Evolutionary conservation across 2,888 invertebrate genomes (phyloP).

Genomic region (Ophion obscuratus): DNA sequence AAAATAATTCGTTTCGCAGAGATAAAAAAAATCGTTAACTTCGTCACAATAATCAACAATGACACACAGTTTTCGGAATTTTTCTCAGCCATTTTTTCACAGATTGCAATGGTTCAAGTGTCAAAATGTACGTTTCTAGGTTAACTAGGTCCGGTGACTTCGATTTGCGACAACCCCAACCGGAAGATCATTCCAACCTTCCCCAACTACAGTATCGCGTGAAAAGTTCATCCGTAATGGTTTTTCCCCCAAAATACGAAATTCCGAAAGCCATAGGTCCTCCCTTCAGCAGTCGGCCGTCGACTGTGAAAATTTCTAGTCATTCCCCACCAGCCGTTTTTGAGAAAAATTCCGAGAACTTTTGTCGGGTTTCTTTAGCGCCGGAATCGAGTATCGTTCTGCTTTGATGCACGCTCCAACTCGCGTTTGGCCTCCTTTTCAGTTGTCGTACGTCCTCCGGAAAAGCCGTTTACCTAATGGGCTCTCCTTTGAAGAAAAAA

Average conservation of each 20-base stretch:
- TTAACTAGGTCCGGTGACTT: background rate
- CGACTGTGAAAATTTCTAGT: background rate
- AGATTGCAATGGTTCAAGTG: background rate
- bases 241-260: background rate
- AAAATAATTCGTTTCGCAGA: background rate
- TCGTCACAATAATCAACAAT: no score
- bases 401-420: background rate
- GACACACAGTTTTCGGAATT: background rate
- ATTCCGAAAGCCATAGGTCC: background rate
- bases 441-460: background rate
- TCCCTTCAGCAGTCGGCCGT: background rate
- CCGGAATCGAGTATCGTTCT: background rate
- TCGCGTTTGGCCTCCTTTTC: background rate
- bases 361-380: background rate
- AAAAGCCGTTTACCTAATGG: background rate
- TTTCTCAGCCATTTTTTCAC: background rate
- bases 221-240: background rate
- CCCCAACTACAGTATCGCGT: background rate
- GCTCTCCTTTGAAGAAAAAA: background rate
- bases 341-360: background rate
- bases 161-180: background rate
- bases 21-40: background rate
- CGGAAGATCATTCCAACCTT: background rate
- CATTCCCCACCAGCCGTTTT: background rate
- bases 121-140: background rate